Percentiles rank a stretch among this genome's conserved stretches.
These are phyloP conservation scores for Hippoglossus hippoglossus DNA, from an alignment of 2,797 vertebrate species.

Conservation along the genomic window DNA sequence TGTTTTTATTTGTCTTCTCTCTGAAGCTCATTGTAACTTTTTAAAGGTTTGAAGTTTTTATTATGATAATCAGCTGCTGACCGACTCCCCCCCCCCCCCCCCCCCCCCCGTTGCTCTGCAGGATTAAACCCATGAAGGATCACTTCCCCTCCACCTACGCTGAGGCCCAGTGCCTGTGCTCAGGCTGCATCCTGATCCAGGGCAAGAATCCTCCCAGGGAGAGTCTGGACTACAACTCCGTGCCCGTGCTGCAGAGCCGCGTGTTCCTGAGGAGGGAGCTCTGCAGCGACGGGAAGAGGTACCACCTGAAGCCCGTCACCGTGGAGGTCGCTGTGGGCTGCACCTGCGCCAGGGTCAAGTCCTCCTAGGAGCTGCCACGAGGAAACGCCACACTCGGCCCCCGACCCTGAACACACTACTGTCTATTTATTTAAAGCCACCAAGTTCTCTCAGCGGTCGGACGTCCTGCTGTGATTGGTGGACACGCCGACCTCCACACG, in stretches of 20 bases:
- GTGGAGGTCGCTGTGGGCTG: conserved; percentile 85
- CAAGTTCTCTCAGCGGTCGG: too few species aligned
- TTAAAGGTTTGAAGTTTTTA: too few species aligned
- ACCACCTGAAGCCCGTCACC: conserved; percentile 31
- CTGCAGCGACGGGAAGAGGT: conserved; percentile 60
- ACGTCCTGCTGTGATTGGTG: too few species aligned
- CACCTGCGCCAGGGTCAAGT: conserved; percentile 81
- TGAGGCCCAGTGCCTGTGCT: conserved; percentile 88
- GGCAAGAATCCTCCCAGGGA: conserved; percentile 36
- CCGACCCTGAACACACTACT: too few species aligned
- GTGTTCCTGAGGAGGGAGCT: conserved; percentile 82
- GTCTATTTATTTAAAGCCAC: too few species aligned
- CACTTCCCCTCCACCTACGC: conserved; percentile 82
- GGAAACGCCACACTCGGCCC: neutral
- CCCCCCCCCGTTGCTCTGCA: conserved; percentile 51
- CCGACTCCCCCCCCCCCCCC: too few species aligned
- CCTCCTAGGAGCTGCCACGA: too few species aligned
- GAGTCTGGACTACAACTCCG: conserved; percentile 81
- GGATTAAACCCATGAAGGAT: conserved; percentile 63
- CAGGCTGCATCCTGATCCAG: conserved; percentile 85
- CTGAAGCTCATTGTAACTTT: too few species aligned
- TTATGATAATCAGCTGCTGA: too few species aligned
- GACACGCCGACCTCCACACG: too few species aligned
- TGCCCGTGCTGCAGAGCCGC: conserved; percentile 70
- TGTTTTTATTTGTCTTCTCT: too few species aligned